A percentile compares a stretch with the other conserved stretches of the same genome.
phyloP scores from a whole-genome alignment of 2,113 vertebrate genomes.

The Ginglymostoma cirratum region DNA sequence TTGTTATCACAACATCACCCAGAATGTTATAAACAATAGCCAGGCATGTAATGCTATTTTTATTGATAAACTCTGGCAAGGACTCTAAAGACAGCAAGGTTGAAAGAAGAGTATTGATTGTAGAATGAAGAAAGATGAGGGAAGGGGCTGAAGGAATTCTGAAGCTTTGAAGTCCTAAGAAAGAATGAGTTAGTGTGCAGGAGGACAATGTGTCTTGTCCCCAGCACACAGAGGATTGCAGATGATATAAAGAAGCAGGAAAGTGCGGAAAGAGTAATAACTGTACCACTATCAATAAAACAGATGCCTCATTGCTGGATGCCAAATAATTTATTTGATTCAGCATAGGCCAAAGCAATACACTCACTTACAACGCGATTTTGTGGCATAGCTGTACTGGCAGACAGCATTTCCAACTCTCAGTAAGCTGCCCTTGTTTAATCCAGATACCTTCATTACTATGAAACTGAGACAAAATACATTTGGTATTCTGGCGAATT shows the following conservation, averaged over 20 bases:
- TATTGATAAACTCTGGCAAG: not conserved
- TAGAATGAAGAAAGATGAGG: not conserved
- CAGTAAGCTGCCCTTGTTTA: not conserved
- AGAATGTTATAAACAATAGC: not conserved
- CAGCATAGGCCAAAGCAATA: not conserved
- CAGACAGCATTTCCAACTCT: not conserved
- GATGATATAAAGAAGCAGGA: not conserved
- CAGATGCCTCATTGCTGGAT: not conserved
- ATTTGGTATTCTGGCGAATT: not conserved
- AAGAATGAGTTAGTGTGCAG: not conserved
- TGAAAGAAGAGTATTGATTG: not conserved
- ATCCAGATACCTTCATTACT: not conserved
- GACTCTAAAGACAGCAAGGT: not conserved
- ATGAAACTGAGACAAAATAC: not conserved
- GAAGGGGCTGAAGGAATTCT: not conserved
- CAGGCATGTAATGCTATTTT: not conserved
- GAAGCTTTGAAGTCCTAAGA: not conserved
- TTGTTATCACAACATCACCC: not conserved
- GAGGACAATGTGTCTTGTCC: not conserved
- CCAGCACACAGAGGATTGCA: not conserved
- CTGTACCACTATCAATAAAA: not conserved
- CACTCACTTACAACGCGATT: not conserved
- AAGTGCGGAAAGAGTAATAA: not conserved
- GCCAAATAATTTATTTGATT: conserved; percentile 10
- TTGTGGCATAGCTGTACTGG: not conserved